Evolutionary conservation across 2,888 invertebrate species (phyloP).

Genomic region (Leptinotarsa rubiginosa): DNA sequence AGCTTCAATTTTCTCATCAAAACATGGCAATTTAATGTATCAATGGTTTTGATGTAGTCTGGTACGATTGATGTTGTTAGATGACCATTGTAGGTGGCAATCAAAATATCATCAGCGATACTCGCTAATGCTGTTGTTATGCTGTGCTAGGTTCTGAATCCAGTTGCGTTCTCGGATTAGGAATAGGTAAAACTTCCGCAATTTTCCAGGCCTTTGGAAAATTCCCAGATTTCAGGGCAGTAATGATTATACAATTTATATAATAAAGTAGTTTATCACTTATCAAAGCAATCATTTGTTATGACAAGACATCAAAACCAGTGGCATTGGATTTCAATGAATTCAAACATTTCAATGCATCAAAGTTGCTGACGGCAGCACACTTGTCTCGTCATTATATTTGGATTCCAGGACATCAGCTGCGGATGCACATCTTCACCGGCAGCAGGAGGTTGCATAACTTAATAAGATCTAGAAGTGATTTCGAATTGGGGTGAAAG

Average conservation of each 20-base stretch:
- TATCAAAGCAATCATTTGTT: background rate
- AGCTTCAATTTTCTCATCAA: too few relatives aligned
- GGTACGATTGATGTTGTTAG: too few relatives aligned
- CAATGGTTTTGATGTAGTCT: too few relatives aligned
- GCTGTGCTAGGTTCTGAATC: background rate
- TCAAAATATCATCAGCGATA: background rate
- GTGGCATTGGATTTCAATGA: background rate
- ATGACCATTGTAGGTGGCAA: background rate
- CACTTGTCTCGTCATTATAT: too few relatives aligned
- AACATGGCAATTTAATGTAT: too few relatives aligned
- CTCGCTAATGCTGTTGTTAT: background rate
- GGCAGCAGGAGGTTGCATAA: too few relatives aligned
- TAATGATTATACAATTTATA: constrained; percentile 11
- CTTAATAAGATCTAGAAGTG: background rate
- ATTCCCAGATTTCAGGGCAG: background rate
- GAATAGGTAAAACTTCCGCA: background rate
- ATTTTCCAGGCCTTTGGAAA: constrained; percentile 1
- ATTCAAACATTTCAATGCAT: background rate
- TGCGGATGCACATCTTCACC: too few relatives aligned
- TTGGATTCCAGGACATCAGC: background rate
- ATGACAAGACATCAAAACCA: background rate
- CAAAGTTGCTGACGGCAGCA: background rate
- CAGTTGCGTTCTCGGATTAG: background rate
- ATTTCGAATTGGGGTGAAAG: too few relatives aligned
- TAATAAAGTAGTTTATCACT: background rate